These are phyloP conservation scores for Aeoliscus strigatus DNA, from an alignment of 2,797 vertebrate genomes.

Conservation along the genomic window DNA sequence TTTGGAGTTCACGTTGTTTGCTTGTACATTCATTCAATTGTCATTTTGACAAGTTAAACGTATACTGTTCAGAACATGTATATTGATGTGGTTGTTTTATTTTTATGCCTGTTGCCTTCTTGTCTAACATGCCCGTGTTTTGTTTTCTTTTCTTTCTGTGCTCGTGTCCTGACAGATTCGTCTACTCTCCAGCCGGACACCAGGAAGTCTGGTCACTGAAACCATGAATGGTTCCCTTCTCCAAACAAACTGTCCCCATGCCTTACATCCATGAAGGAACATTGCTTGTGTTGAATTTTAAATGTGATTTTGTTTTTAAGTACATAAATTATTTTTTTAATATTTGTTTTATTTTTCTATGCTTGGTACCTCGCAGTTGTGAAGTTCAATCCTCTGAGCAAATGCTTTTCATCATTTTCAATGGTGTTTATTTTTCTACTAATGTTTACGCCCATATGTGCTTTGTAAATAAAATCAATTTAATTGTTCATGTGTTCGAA, in stretches of 20 bases:
- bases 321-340: conserved; percentile 61
- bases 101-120: not conserved
- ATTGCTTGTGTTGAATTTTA: conserved; percentile 10
- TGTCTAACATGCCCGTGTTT: not conserved
- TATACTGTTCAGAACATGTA: not conserved
- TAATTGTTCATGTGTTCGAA: conserved; percentile 30
- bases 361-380: conserved; percentile 27
- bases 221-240: conserved; percentile 32
- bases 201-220: conserved; percentile 64
- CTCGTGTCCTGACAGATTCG: conserved; percentile 47
- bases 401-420: conserved; percentile 29
- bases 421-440: conserved; percentile 47
- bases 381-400: conserved; percentile 26
- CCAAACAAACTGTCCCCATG: conserved; percentile 17
- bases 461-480: conserved; percentile 49
- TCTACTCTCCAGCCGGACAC: conserved; percentile 48
- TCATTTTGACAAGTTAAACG: no score
- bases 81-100: not conserved
- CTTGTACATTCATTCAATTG: no score
- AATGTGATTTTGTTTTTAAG: conserved; percentile 42
- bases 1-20: no score
- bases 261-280: conserved; percentile 35
- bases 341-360: conserved; percentile 45
- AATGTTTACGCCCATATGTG: conserved; percentile 32
- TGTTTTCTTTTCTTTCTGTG: conserved; percentile 20